These are phyloP conservation scores for Drosophila mayaguana DNA, from an alignment of 2,888 invertebrate genomes.

Conservation along the genomic window DNA sequence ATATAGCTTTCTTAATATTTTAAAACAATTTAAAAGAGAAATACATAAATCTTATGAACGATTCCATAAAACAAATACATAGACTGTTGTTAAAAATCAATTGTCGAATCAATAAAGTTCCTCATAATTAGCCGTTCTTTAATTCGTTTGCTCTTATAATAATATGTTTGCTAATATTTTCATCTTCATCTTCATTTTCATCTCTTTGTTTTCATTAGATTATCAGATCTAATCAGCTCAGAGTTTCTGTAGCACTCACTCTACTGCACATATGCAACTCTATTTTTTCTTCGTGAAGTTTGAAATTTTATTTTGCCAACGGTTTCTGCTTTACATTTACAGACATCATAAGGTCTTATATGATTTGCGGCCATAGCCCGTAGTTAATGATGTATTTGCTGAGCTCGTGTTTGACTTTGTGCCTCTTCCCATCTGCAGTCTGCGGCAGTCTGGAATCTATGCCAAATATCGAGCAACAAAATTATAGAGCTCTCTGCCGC, in stretches of 20 bases:
- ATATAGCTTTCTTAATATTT: too few relatives aligned
- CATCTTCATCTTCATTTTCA: too few relatives aligned
- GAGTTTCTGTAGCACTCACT: not conserved
- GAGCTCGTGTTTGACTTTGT: constrained; percentile 41
- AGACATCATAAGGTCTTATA: constrained; percentile 21
- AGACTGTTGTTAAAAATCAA: too few relatives aligned
- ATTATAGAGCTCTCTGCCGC: constrained; percentile 46
- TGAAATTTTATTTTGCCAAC: constrained; percentile 7
- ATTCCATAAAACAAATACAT: too few relatives aligned
- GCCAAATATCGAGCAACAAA: constrained; percentile 56
- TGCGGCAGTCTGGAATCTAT: not conserved
- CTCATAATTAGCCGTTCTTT: too few relatives aligned
- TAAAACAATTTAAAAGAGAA: too few relatives aligned
- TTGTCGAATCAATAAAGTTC: too few relatives aligned
- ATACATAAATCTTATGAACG: too few relatives aligned
- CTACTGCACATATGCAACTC: not conserved
- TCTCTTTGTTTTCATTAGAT: not conserved
- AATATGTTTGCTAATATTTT: too few relatives aligned
- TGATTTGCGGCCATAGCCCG: constrained; percentile 6
- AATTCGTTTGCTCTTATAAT: too few relatives aligned
- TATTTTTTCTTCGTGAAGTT: not conserved
- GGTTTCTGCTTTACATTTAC: constrained; percentile 23
- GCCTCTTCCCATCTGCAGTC: constrained; percentile 38
- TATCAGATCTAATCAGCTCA: too few relatives aligned
- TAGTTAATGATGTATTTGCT: constrained; percentile 25